These are phyloP conservation scores for Scaptomyza tumidula DNA, from an alignment of 2,888 invertebrate genomes.

Conservation along the genomic window DNA sequence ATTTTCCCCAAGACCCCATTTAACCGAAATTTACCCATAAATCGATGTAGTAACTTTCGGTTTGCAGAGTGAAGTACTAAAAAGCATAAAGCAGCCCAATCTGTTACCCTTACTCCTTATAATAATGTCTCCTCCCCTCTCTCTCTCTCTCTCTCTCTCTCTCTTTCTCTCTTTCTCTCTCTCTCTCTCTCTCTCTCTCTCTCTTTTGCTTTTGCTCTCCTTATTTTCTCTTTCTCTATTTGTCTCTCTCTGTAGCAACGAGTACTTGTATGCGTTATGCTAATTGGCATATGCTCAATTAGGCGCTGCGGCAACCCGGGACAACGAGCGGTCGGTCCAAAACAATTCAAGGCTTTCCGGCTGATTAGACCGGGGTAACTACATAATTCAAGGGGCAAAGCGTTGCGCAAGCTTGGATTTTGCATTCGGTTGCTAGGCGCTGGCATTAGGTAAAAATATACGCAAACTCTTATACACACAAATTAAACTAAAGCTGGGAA, in stretches of 20 bases:
- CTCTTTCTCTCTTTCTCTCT: not conserved
- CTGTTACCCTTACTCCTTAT: slow-evolving; percentile 13
- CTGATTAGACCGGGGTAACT: slow-evolving; percentile 77
- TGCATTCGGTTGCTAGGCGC: slow-evolving; percentile 62
- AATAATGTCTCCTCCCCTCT: not conserved
- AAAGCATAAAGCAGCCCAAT: slow-evolving; percentile 11
- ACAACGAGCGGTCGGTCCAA: slow-evolving; percentile 38
- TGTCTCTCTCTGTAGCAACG: not conserved
- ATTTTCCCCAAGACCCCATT: not conserved
- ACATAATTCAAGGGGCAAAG: slow-evolving; percentile 54
- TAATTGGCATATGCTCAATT: slow-evolving; percentile 80
- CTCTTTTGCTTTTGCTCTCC: too few relatives aligned
- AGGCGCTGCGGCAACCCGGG: slow-evolving; percentile 56
- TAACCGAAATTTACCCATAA: not conserved
- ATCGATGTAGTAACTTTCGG: not conserved
- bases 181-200: not conserved
- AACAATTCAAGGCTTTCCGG: slow-evolving; percentile 49
- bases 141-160: not conserved
- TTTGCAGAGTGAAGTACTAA: not conserved
- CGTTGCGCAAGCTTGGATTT: slow-evolving; percentile 48
- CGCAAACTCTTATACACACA: not conserved
- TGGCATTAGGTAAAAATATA: slow-evolving; percentile 53
- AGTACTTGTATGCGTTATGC: slow-evolving; percentile 49
- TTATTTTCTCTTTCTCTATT: not conserved
- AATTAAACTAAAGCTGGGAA: not conserved